A percentile compares a stretch with the other conserved stretches of the same genome.
Evolutionary conservation across 2,113 vertebrate species (phyloP).

Genomic region (Dromaius novaehollandiae): DNA sequence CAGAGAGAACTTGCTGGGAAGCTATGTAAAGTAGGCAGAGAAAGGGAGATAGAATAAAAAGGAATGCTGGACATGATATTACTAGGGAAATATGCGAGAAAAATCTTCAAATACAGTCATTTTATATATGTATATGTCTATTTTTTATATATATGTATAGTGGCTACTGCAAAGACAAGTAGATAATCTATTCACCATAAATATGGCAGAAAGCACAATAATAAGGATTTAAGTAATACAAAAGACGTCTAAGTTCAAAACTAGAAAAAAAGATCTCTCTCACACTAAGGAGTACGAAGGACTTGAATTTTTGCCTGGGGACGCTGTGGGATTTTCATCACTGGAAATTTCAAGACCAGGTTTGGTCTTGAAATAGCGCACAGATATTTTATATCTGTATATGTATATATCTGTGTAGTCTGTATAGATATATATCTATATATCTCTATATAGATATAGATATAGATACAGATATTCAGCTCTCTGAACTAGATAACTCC

Average conservation of each 20-base stretch:
- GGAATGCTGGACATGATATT: neutral
- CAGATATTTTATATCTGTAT: neutral
- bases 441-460: too few relatives aligned
- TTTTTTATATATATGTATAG: neutral
- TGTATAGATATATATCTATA: too few relatives aligned
- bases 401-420: neutral
- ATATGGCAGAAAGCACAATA: neutral
- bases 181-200: neutral
- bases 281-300: neutral
- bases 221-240: neutral
- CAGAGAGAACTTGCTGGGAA: neutral
- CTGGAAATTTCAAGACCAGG: neutral
- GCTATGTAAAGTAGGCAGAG: neutral
- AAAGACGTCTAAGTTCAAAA: neutral
- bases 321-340: rapidly evolving
- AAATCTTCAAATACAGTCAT: neutral
- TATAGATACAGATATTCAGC: too few relatives aligned
- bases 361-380: neutral
- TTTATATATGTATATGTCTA: neutral
- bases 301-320: neutral
- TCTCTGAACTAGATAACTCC: neutral
- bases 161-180: neutral
- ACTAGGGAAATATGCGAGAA: neutral
- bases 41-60: neutral
- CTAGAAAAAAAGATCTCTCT: neutral